Evolutionary conservation across 2,888 invertebrate species (phyloP), one percentile per base, ranked within the genome.

Genomic region (Hemistola chrysoprasaria): DNA sequence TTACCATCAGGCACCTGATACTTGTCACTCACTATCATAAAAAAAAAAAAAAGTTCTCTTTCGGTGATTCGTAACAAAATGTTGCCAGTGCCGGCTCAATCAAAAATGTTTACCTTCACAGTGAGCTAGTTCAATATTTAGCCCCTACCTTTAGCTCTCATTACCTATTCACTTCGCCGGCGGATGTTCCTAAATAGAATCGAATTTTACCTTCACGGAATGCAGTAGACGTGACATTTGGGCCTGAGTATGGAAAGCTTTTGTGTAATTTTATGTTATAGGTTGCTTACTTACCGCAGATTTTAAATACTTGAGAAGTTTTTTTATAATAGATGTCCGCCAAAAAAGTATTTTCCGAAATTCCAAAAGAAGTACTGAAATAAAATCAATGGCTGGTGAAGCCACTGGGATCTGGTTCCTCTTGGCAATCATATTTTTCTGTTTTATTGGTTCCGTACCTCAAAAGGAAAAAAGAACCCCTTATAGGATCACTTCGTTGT

Each of bases 91-190:
- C 62, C 44, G 61, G 61, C 63, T 73, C 71, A 75, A 80, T 78
- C 76, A 78, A 78, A 79, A 75, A 76, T 78, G 70, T 81, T 80
- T 81, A 77, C 77, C 66, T 51, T 54, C 54, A 52, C 57, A 65
- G 59, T 62, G 56, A 64, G 64, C 69, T 57, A 55, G 66, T 60
- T 66, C 71, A 74, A 77, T 76, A 73, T 74, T 68, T 65, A 60
- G 62, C 67, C 64, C 63, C 62, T 61, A 61, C 70, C 56, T 49
- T 53, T 41, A 50, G 45, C 46, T 55, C 44, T 49, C 55, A 62
- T 62, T 64, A 61, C 52, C 53, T 64, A 64, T 63, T 62, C 64
- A 62, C 59, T 50, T 44, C 54, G 38, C 38, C 49, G 43, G 47
- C 43, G 45, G 32, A 44, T 51, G 48, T 56, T 53, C 53, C 47